Conservation (phyloP, 2,113 vertebrate species). For the Anas platyrhynchos region DNA sequence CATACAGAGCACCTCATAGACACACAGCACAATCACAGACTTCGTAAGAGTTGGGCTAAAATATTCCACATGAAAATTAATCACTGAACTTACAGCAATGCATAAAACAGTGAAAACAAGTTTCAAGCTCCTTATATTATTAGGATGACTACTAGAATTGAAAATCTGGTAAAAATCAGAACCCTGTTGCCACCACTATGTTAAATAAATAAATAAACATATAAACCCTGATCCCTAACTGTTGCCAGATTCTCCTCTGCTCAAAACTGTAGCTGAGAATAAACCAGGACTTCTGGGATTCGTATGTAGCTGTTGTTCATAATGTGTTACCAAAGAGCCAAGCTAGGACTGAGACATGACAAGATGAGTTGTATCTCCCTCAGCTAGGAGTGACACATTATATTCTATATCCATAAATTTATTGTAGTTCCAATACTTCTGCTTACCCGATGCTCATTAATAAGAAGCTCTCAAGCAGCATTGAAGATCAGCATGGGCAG, state of each 20-base stretch:
- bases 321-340: background rate
- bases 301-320: background rate
- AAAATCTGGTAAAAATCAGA: background rate
- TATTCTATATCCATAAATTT: background rate
- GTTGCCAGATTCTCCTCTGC: background rate
- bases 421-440: background rate
- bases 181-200: background rate
- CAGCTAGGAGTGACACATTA: background rate
- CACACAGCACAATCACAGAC: background rate
- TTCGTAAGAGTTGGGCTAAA: background rate
- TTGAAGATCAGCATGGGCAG: constrained; percentile 95
- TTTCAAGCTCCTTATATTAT: background rate
- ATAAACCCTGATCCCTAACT: background rate
- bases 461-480: constrained; percentile 93
- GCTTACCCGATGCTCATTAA: constrained; percentile 92
- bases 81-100: background rate
- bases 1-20: background rate
- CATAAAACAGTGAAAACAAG: background rate
- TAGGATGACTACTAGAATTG: background rate
- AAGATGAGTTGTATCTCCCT: background rate
- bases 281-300: background rate
- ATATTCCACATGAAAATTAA: background rate
- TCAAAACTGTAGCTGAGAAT: background rate
- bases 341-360: background rate
- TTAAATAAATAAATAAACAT: background rate